phyloP scores from a whole-genome alignment of 2,888 invertebrate species.

The Macroteleia sp. region DNA sequence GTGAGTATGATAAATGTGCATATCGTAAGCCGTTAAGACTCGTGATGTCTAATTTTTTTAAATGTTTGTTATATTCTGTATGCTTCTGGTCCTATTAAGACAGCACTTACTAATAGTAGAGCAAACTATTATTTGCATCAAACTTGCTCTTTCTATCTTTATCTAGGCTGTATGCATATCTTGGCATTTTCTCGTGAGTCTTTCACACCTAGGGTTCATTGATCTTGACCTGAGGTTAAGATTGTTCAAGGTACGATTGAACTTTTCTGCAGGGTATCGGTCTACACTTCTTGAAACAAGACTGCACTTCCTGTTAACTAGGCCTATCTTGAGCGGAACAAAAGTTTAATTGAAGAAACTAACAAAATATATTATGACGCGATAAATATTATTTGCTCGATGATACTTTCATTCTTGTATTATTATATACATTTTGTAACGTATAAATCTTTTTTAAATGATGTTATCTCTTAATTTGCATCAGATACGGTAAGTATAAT shows the following conservation, averaged over 20 bases:
- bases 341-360: conserved; percentile 47
- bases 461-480: too few species aligned
- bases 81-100: conserved; percentile 44
- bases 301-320: conserved; percentile 56
- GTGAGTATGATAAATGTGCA: background rate
- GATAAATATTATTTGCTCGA: too few species aligned
- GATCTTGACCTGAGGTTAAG: conserved; percentile 65
- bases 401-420: too few species aligned
- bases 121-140: conserved; percentile 49
- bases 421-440: too few species aligned
- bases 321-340: conserved; percentile 33
- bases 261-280: conserved; percentile 61
- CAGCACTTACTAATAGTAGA: conserved; percentile 50
- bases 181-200: conserved; percentile 58
- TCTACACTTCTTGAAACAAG: conserved; percentile 62
- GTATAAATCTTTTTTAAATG: too few species aligned
- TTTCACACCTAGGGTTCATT: conserved; percentile 63
- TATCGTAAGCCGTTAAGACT: conserved; percentile 6
- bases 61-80: conserved; percentile 40
- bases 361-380: conserved; percentile 12
- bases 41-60: too few species aligned
- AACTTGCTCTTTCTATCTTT: conserved; percentile 58
- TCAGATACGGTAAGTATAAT: too few species aligned
- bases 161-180: conserved; percentile 54
- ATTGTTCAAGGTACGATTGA: conserved; percentile 64